Base-by-base conservation (phyloP, 2,888 invertebrate species). In the Chloroclysta siterata region DNA sequence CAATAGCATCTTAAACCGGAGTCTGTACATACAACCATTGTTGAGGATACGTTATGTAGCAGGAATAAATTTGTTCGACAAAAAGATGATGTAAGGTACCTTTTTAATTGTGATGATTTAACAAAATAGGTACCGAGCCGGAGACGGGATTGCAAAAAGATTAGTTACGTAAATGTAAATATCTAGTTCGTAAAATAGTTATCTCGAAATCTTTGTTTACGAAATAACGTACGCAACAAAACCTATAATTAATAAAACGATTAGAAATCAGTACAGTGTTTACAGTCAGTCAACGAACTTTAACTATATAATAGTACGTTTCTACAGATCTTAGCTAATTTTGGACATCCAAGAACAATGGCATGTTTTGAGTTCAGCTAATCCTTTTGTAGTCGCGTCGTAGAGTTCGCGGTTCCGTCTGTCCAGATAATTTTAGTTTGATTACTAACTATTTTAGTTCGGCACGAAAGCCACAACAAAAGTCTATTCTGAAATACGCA, bases 391-490 rank as follows among this genome's bases (percentile, higher is more conserved):
- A 69, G 62, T 29, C 51, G 53, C 71, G 55, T 57, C 66, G 63
- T 63, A 63, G 41, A 39, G 67, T 69, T 63, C 55, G 58, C 51
- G 39, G 44, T 48, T 54, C 55, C 51, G 64, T 65, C 66, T 61
- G 57, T 53, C 53, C 55, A 59, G 58, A 60, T 63, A 69, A 71
- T 71, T 71, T 69, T 63, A 17, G 67, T 69, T 58, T 48, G 65
- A 65, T 64, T 60, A 67, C 65, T 33, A n/a, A 3, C 33, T 69
- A 69, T 66, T 69, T 69, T 68, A 56, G 67, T 67, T 58, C 62
- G 62, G 44, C 65, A 60, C 60, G 46, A 67, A 63, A 60, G 56
- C 55, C 41, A 59, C 59, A 64, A 66, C 53, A 54, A 61, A 67
- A 58, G 57, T 54, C 44, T 64, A 53, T 53, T 56, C 48, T 29